A percentile compares a stretch with the other conserved stretches of the same genome.
These are phyloP conservation scores for Trematomus bernacchii DNA, from an alignment of 2,797 vertebrate genomes.

Conservation along the genomic window DNA sequence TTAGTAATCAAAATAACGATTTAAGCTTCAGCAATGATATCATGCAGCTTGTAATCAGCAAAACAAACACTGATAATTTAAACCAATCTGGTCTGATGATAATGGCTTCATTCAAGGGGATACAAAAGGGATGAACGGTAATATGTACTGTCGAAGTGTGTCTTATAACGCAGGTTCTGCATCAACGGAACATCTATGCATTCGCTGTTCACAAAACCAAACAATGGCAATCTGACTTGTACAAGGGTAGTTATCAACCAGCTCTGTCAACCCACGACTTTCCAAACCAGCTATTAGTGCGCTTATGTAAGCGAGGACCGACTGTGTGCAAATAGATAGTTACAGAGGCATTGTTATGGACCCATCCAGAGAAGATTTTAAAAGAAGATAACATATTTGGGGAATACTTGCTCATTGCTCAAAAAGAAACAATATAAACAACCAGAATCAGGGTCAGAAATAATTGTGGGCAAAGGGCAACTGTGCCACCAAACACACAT, in stretches of 20 bases:
- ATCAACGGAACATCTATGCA: conserved; percentile 34
- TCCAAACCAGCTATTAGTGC: conserved; percentile 61
- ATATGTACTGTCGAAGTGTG: not conserved
- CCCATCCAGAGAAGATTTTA: conserved; percentile 13
- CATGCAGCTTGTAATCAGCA: not conserved
- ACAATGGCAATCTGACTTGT: conserved; percentile 49
- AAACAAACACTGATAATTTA: not conserved
- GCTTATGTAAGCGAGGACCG: conserved; percentile 48
- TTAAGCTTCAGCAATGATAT: not conserved
- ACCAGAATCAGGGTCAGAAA: too few relatives aligned
- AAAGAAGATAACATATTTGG: not conserved
- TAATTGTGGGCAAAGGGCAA: too few relatives aligned
- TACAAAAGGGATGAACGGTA: conserved; percentile 8
- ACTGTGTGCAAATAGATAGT: conserved; percentile 15
- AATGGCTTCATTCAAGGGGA: conserved; percentile 3
- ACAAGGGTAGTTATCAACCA: conserved; percentile 59
- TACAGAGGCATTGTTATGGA: conserved; percentile 3
- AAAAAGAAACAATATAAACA: not conserved
- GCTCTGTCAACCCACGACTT: conserved; percentile 51
- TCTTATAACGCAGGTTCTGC: conserved; percentile 31
- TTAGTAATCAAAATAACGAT: not conserved
- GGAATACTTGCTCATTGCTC: not conserved
- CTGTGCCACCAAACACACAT: too few relatives aligned
- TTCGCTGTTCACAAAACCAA: conserved; percentile 43
- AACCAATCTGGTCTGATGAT: conserved; percentile 5